Conservation (phyloP, 92 coral and sea anemone species). For the Pocillopora meandrina region DNA sequence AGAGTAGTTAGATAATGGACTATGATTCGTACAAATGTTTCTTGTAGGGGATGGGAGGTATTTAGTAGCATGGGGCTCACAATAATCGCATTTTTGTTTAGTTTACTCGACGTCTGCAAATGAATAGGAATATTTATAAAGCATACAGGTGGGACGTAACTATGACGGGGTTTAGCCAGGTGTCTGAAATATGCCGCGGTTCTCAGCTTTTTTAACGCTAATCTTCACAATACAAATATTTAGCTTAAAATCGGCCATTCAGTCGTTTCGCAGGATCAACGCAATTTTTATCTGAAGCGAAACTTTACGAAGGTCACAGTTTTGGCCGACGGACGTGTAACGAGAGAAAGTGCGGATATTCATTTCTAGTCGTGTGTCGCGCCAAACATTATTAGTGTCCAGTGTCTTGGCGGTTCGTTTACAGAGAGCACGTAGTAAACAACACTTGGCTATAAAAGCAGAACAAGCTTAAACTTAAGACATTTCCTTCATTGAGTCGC, state of each 20-base stretch:
- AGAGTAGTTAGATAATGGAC: background rate
- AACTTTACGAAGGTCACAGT: slow-evolving; percentile 16
- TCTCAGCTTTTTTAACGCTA: background rate
- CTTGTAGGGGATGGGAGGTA: background rate
- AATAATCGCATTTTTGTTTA: slow-evolving; percentile 36
- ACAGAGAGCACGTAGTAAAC: slow-evolving; percentile 18
- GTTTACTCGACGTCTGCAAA: slow-evolving; percentile 42
- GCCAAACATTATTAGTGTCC: slow-evolving; percentile 40
- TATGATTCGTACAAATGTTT: background rate
- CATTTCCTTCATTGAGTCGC: slow-evolving; percentile 9
- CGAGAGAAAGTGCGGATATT: slow-evolving; percentile 25
- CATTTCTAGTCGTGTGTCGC: slow-evolving; percentile 37
- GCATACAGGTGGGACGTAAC: slow-evolving; percentile 28
- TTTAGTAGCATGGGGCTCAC: slow-evolving; percentile 9
- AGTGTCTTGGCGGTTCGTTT: slow-evolving; percentile 26
- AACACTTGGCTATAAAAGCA: slow-evolving; percentile 31
- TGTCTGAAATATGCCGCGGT: slow-evolving; percentile 16
- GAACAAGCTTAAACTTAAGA: slow-evolving; percentile 5
- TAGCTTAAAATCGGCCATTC: background rate
- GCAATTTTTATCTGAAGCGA: background rate
- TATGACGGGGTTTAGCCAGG: slow-evolving; percentile 10
- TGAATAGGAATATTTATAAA: slow-evolving; percentile 29
- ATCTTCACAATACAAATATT: slow-evolving; percentile 1
- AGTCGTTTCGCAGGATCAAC: background rate
- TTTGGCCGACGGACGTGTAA: slow-evolving; percentile 35